Conservation (phyloP, 2,113 vertebrate genomes). For the Sialia sialis region DNA sequence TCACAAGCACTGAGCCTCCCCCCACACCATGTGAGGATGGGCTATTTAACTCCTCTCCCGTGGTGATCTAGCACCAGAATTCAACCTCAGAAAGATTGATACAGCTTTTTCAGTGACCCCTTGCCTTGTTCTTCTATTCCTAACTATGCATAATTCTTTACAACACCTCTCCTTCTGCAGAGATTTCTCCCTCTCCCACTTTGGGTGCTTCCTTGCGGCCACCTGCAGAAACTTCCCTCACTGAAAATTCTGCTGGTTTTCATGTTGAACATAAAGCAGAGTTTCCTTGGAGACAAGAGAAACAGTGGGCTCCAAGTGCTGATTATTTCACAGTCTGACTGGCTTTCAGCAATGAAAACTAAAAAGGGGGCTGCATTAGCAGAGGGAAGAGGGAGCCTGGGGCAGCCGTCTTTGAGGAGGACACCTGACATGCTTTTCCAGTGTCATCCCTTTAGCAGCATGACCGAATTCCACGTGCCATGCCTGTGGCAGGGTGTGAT, state of each 20-base stretch:
- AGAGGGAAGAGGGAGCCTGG: neutral
- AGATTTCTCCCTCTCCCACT: neutral
- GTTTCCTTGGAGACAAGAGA: conserved; percentile 31
- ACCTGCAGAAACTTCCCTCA: neutral
- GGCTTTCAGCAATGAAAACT: neutral
- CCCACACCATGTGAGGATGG: neutral
- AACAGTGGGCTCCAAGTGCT: neutral
- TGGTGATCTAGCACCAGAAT: neutral
- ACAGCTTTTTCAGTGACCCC: neutral
- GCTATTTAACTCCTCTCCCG: neutral
- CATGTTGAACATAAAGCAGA: neutral
- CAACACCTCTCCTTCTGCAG: neutral
- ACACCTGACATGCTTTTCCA: neutral
- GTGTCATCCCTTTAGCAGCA: neutral
- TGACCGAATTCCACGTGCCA: accelerated
- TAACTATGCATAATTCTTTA: neutral
- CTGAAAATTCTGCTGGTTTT: neutral
- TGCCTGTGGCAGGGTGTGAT: neutral
- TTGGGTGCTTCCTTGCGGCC: neutral
- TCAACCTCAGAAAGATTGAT: neutral
- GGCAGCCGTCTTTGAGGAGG: accelerated
- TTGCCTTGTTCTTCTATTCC: neutral
- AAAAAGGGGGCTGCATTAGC: neutral
- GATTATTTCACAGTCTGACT: neutral
- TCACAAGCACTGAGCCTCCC: neutral